A percentile compares a stretch with the other conserved stretches of the same genome.
phyloP scores from a whole-genome alignment of 1,140 invertebrate genomes.

The Meloidogyne hapla region DNA sequence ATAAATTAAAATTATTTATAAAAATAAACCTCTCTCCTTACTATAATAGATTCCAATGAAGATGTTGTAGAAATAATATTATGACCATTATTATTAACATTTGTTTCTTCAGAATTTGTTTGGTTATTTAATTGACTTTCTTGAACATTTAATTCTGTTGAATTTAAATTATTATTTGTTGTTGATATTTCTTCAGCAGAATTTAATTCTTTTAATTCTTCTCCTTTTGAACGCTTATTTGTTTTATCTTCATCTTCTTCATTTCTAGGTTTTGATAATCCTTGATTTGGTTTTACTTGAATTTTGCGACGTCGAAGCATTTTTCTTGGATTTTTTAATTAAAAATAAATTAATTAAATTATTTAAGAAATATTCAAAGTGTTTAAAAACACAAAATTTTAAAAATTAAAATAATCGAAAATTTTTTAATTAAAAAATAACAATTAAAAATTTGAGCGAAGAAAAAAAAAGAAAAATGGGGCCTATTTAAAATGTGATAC shows the following conservation, averaged over 20 bases:
- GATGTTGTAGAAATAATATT: background rate
- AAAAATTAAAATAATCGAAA: background rate
- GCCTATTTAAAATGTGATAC: too few species aligned
- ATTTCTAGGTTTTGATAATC: background rate
- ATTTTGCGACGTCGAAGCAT: conserved; percentile 35
- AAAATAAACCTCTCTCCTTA: too few species aligned
- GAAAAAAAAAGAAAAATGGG: too few species aligned
- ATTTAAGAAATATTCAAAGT: background rate
- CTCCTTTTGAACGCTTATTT: background rate
- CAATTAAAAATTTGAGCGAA: too few species aligned
- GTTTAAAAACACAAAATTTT: background rate
- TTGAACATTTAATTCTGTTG: too few species aligned
- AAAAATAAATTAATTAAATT: background rate
- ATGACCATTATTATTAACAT: too few species aligned
- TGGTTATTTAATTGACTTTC: too few species aligned
- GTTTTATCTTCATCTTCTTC: background rate
- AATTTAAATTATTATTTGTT: too few species aligned
- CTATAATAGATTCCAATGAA: background rate
- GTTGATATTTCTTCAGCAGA: background rate
- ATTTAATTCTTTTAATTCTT: background rate
- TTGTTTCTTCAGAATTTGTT: too few species aligned
- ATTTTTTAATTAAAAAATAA: background rate
- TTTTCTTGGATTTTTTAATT: background rate
- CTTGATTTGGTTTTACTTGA: conserved; percentile 32
- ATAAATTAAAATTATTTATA: too few species aligned